A percentile compares a stretch with the other conserved stretches of the same genome.
These are phyloP conservation scores for Carabus problematicus DNA, from an alignment of 2,888 invertebrate species.

Conservation along the genomic window DNA sequence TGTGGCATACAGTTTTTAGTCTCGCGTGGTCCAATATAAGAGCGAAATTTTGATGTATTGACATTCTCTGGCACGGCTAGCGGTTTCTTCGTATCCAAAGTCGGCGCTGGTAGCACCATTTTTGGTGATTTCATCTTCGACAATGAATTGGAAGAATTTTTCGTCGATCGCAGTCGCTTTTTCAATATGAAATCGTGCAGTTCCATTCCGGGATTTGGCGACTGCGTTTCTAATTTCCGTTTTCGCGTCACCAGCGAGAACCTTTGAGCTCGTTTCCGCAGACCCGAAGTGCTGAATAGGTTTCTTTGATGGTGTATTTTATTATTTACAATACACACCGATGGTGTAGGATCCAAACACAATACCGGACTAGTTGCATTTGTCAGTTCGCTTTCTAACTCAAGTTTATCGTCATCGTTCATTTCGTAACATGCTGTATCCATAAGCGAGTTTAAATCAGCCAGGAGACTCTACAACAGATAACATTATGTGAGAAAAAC, in stretches of 20 bases:
- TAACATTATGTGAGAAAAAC: too few species aligned
- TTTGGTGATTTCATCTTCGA: conserved; percentile 69
- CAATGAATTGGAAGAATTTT: conserved; percentile 70
- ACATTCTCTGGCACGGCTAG: conserved; percentile 46
- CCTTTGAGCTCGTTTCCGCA: conserved; percentile 77
- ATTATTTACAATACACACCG: conserved; percentile 78
- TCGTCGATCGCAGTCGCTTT: conserved; percentile 62
- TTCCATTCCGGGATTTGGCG: conserved; percentile 80
- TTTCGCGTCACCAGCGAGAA: conserved; percentile 87
- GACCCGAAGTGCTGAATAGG: conserved; percentile 75
- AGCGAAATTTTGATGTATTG: conserved; percentile 55
- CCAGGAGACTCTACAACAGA: conserved; percentile 49
- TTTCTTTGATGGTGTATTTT: conserved; percentile 77
- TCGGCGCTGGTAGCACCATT: conserved; percentile 63
- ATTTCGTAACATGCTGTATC: conserved; percentile 60
- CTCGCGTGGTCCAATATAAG: conserved; percentile 59
- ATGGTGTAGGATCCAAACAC: conserved; percentile 88
- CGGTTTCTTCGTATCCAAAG: conserved; percentile 57
- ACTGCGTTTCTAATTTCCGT: conserved; percentile 84
- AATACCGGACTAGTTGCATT: conserved; percentile 86
- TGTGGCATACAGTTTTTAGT: conserved; percentile 67
- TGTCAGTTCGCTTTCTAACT: conserved; percentile 84
- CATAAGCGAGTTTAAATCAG: conserved; percentile 59
- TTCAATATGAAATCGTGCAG: conserved; percentile 73
- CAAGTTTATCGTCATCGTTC: conserved; percentile 78